Conservation (phyloP, 1,140 invertebrate genomes). For the Coenobita brevimanus region DNA sequence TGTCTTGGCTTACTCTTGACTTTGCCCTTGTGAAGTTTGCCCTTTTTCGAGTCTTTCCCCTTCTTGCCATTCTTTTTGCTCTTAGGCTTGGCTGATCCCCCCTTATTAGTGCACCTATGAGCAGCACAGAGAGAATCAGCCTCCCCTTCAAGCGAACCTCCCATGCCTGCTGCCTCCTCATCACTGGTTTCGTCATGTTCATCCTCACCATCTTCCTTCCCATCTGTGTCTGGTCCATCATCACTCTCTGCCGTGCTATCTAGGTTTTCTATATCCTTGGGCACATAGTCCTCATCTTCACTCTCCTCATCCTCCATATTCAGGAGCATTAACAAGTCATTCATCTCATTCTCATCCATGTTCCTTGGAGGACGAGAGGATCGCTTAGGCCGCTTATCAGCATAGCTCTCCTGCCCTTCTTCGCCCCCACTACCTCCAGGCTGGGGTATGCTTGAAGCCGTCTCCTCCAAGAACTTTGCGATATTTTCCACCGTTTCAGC, state of each 20-base stretch:
- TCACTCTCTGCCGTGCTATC: slow-evolving; percentile 60
- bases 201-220: slow-evolving; percentile 28
- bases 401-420: slow-evolving; percentile 32
- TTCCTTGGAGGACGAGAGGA: slow-evolving; percentile 51
- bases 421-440: background rate
- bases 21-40: slow-evolving; percentile 53
- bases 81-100: slow-evolving; percentile 11
- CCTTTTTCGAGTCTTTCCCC: slow-evolving; percentile 48
- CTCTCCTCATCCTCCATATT: slow-evolving; percentile 69
- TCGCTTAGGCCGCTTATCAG: slow-evolving; percentile 64
- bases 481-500: slow-evolving; percentile 64
- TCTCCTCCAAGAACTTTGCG: slow-evolving; percentile 62
- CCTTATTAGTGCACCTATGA: slow-evolving; percentile 14
- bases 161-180: slow-evolving; percentile 27
- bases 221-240: slow-evolving; percentile 37
- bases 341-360: slow-evolving; percentile 64
- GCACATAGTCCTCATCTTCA: slow-evolving; percentile 69
- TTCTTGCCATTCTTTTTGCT: slow-evolving; percentile 22
- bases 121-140: slow-evolving; percentile 22
- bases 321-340: slow-evolving; percentile 66
- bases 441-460: slow-evolving; percentile 29
- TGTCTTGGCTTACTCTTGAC: slow-evolving; percentile 26
- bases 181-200: slow-evolving; percentile 19
- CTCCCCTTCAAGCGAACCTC: background rate
- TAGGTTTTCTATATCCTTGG: slow-evolving; percentile 54